Evolutionary conservation across 2,797 vertebrate species (phyloP).

Genomic region (Pseudomugil tenellus): DNA sequence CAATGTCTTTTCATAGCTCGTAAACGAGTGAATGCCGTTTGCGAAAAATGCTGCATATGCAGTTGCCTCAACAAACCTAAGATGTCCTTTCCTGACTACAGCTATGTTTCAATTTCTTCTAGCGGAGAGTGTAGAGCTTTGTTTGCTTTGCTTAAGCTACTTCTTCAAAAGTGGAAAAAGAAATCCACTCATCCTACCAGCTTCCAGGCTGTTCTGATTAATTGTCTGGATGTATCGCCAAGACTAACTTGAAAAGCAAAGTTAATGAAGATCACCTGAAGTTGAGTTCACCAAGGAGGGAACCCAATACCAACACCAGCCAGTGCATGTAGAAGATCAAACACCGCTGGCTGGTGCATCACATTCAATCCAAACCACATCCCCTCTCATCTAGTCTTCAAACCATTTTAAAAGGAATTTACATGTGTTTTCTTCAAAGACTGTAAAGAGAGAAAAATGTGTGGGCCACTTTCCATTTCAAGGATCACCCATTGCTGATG

Average conservation of each 20-base stretch:
- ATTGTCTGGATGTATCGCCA: constrained; percentile 65
- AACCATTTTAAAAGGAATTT: constrained; percentile 40
- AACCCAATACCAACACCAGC: constrained; percentile 57
- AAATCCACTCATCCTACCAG: constrained; percentile 44
- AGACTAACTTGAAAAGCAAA: constrained; percentile 41
- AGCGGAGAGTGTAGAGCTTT: constrained; percentile 27
- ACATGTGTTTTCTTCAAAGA: constrained; percentile 51
- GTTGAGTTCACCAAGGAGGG: constrained; percentile 22
- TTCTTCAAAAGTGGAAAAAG: constrained; percentile 41
- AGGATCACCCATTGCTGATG: constrained; percentile 70
- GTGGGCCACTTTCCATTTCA: constrained; percentile 43
- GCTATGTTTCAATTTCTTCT: constrained; percentile 38
- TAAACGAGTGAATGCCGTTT: constrained; percentile 58
- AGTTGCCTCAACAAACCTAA: constrained; percentile 32
- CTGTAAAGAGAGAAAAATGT: constrained; percentile 39
- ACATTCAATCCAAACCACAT: constrained; percentile 40
- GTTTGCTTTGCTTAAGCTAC: constrained; percentile 50
- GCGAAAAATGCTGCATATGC: constrained; percentile 50
- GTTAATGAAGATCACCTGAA: constrained; percentile 63
- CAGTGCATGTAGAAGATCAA: constrained; percentile 31
- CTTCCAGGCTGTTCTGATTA: constrained; percentile 55
- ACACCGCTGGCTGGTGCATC: constrained; percentile 43
- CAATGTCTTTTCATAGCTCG: constrained; percentile 58
- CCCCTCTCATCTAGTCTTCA: constrained; percentile 30
- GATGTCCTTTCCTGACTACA: constrained; percentile 32